Conservation (phyloP, 2,797 vertebrate species). For the Gallinago solitaria region DNA sequence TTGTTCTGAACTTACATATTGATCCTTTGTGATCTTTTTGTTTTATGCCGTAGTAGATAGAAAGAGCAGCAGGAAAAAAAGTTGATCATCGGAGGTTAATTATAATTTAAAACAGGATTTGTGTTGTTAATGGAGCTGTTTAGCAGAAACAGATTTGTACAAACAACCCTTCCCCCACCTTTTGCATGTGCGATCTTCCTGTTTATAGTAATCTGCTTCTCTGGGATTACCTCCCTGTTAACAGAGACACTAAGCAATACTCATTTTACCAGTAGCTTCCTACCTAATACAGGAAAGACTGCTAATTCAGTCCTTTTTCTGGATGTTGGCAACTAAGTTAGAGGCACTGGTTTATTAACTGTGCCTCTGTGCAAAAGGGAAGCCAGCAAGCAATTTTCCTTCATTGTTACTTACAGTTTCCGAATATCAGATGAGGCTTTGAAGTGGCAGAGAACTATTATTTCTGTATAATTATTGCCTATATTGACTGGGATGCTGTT, state of each 20-base stretch:
- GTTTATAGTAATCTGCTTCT: slow-evolving; percentile 76
- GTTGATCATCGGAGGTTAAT: not conserved
- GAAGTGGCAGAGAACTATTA: not conserved
- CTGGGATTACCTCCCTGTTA: slow-evolving; percentile 71
- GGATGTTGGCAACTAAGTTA: not conserved
- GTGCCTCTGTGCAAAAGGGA: not conserved
- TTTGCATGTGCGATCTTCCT: slow-evolving; percentile 59
- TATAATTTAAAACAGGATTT: slow-evolving; percentile 54
- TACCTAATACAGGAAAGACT: slow-evolving; percentile 37
- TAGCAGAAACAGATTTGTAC: slow-evolving; percentile 53
- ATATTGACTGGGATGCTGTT: not conserved
- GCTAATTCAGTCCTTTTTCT: slow-evolving; percentile 43
- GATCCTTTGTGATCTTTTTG: not conserved
- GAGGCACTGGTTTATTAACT: not conserved
- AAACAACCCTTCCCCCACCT: slow-evolving; percentile 54
- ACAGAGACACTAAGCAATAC: slow-evolving; percentile 13
- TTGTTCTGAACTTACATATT: not conserved
- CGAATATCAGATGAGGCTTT: not conserved
- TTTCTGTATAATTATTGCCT: not conserved
- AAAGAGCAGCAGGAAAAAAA: not conserved
- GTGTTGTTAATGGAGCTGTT: slow-evolving; percentile 55
- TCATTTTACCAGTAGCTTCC: slow-evolving; percentile 37
- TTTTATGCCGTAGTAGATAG: not conserved
- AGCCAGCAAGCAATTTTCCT: slow-evolving; percentile 6
- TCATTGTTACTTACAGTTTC: not conserved